phyloP scores from a whole-genome alignment of 2,888 invertebrate species.

The Acholoe squamosa region DNA sequence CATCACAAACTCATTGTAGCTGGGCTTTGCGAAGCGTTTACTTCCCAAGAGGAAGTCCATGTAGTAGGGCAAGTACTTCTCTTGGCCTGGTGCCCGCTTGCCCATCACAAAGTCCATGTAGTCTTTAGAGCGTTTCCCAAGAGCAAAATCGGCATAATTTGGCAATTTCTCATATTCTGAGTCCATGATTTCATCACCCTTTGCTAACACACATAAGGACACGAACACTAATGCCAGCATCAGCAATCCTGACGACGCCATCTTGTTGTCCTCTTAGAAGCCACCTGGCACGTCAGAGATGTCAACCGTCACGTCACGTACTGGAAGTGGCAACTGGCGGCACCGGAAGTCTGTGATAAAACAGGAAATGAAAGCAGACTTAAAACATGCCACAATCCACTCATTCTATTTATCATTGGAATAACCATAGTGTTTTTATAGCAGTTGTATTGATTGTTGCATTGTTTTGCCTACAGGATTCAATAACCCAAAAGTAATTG shows the following conservation, averaged over 20 bases:
- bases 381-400: neutral
- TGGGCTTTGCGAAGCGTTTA: conserved; percentile 51
- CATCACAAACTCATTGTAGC: conserved; percentile 39
- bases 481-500: too few species aligned
- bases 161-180: neutral
- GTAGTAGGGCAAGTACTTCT: conserved; percentile 35
- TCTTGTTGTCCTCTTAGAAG: neutral
- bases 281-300: too few species aligned
- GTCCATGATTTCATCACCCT: neutral
- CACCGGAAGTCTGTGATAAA: neutral
- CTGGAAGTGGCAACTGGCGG: neutral
- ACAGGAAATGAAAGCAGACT: neutral
- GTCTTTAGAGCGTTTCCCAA: conserved; percentile 22
- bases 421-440: too few species aligned
- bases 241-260: neutral
- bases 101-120: conserved; percentile 59
- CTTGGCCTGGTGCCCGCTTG: conserved; percentile 19
- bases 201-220: neutral
- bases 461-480: too few species aligned
- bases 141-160: conserved; percentile 21
- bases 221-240: neutral
- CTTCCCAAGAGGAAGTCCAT: conserved; percentile 60
- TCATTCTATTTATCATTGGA: too few species aligned
- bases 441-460: too few species aligned
- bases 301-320: neutral